A percentile compares a stretch with the other conserved stretches of the same genome.
phyloP scores from a whole-genome alignment of 2,797 vertebrate genomes.

The Benthosema pterotum region DNA sequence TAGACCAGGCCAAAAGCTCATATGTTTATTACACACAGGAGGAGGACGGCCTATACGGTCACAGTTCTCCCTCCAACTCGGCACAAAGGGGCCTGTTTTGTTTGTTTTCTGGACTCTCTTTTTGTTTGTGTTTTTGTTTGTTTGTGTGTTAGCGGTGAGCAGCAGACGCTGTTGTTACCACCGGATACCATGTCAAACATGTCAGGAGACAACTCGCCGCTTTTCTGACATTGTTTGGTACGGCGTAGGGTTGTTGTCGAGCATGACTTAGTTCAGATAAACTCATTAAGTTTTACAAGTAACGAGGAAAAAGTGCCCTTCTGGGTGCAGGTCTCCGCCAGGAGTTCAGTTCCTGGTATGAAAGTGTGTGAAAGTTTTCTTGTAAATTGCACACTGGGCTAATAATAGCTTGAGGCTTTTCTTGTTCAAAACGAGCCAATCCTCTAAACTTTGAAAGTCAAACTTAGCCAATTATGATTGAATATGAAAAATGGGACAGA shows the following conservation, averaged over 20 bases:
- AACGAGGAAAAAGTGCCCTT: too few species aligned
- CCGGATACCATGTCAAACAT: slow-evolving; percentile 52
- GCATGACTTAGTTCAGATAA: slow-evolving; percentile 21
- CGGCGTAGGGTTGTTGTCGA: background rate
- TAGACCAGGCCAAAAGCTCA: slow-evolving; percentile 73
- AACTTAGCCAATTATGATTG: too few species aligned
- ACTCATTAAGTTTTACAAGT: slow-evolving; percentile 22
- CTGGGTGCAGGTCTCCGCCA: too few species aligned
- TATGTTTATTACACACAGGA: slow-evolving; percentile 77
- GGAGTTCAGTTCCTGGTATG: too few species aligned
- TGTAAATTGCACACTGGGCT: too few species aligned
- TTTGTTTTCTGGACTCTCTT: slow-evolving; percentile 64
- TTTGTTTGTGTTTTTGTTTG: slow-evolving; percentile 51
- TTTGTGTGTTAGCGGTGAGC: too few species aligned
- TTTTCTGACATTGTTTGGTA: too few species aligned
- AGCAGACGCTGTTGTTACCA: slow-evolving; percentile 56
- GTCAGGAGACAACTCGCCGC: slow-evolving; percentile 16
- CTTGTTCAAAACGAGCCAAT: too few species aligned
- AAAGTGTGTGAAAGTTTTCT: too few species aligned
- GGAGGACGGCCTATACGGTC: slow-evolving; percentile 69
- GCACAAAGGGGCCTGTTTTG: slow-evolving; percentile 44
- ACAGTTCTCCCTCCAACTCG: slow-evolving; percentile 64
- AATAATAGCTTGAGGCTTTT: too few species aligned
- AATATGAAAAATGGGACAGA: too few species aligned
- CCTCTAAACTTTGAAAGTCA: too few species aligned